phyloP scores from a whole-genome alignment of 2,888 invertebrate genomes.

The Patella caerulea region DNA sequence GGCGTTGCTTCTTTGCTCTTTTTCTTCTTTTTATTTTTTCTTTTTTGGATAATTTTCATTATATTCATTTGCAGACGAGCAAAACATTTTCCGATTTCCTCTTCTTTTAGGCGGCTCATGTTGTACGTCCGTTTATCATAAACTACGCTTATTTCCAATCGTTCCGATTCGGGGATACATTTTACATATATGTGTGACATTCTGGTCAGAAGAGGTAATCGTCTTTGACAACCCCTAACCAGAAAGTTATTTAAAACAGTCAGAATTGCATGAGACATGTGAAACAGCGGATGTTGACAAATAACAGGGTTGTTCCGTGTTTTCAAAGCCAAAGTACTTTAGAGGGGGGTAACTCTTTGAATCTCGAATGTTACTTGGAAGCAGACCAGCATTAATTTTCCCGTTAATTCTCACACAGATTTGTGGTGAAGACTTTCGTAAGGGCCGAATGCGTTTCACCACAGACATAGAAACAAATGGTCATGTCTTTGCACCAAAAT shows the following conservation, averaged over 20 bases:
- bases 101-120: constrained; percentile 49
- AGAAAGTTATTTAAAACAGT: neutral
- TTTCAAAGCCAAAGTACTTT: no score
- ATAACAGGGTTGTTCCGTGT: no score
- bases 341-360: no score
- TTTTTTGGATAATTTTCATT: constrained; percentile 45
- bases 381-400: no score
- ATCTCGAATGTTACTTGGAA: no score
- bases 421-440: no score
- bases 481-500: no score
- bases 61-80: constrained; percentile 49
- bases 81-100: constrained; percentile 44
- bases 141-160: constrained; percentile 50
- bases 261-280: neutral
- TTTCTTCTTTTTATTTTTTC: constrained; percentile 41
- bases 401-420: no score
- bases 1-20: constrained; percentile 17
- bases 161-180: constrained; percentile 44
- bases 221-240: neutral
- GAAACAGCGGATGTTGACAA: constrained; percentile 4
- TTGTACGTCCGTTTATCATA: constrained; percentile 41
- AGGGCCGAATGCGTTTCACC: no score
- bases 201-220: neutral
- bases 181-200: constrained; percentile 45
- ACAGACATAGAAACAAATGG: no score